Evolutionary conservation across 2,113 vertebrate genomes (phyloP).

Genomic region (Oncorhynchus tshawytscha): DNA sequence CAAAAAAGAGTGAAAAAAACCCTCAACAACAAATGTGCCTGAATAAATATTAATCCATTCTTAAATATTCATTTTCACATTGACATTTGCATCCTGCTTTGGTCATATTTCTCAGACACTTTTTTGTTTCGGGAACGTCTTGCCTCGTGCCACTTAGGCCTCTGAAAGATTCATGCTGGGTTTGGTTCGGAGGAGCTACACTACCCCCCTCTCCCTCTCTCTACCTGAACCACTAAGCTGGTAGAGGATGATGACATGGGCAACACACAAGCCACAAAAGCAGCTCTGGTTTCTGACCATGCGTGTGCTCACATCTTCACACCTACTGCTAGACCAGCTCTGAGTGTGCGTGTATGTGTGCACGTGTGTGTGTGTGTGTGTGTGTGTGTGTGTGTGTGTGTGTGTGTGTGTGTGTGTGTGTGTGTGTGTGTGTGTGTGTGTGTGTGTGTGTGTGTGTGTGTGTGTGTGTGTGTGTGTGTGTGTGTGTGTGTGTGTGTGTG

Average conservation of each 20-base stretch:
- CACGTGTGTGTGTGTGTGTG: no score
- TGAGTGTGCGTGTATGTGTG: background rate
- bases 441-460: no score
- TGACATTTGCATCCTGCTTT: conserved; percentile 53
- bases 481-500: background rate
- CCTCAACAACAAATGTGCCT: conserved; percentile 36
- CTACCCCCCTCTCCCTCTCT: conserved; percentile 1
- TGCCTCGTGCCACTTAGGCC: conserved; percentile 38
- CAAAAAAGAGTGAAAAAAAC: conserved; percentile 10
- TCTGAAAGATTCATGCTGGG: conserved; percentile 50
- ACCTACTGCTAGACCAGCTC: background rate
- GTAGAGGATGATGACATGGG: conserved; percentile 1
- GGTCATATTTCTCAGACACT: conserved; percentile 49
- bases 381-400: no score
- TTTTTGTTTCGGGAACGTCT: conserved; percentile 36
- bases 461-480: no score
- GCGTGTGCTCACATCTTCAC: background rate
- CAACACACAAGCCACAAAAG: background rate
- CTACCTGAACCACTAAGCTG: conserved; percentile 13
- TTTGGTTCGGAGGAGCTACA: conserved; percentile 22
- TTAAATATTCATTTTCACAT: conserved; percentile 49
- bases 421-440: no score
- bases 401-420: no score
- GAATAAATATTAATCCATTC: no score
- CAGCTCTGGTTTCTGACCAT: background rate